Evolutionary conservation across 2,888 invertebrate species (phyloP), one percentile per base, ranked within the genome.

Genomic region (Drosophila anomelani): DNA sequence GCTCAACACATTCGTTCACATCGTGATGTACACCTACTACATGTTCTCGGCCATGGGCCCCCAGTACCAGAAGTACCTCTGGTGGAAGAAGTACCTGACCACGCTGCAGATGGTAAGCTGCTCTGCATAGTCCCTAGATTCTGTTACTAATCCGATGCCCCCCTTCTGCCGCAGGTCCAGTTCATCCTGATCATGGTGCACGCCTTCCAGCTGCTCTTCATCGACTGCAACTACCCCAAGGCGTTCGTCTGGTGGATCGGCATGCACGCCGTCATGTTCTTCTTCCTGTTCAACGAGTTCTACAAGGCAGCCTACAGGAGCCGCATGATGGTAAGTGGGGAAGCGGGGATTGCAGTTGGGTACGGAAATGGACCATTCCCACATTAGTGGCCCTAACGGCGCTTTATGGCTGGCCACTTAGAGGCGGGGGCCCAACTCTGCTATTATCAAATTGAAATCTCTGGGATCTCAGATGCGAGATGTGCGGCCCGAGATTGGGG

Each of bases 221-320:
- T 96, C 87, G 96, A 97, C 64, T 98, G 98, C 94, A 95, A 97
- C 92, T 98, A 98, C 93, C 98, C 98, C 59, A 94, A 96, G 85
- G 97, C 96, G n/a, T 97, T 97, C 93, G 97, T 97, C 79, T 97
- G 97, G 97, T 98, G 97, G 97, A 98, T 98, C 91, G 98, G 98
- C 67, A 95, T 97, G 94, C 98, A 98, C 93, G 98, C 98, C 2
- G 95, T 98, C 79, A 96, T 98, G 95, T 98, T 98, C 95, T 96
- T 97, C 94, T 96, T 97, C 94, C 94, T 98, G 73, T 98, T 98
- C 94, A 96, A 96, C 91, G 96, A 98, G 92, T 98, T 98, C 94
- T 98, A 98, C 94, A 96, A 96, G 91, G 95, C 96, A 92, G 95
- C 95, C 20, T 97, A 97, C 93, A 93, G 87, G 85, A 93, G 90